Evolutionary conservation across 2,888 invertebrate species (phyloP), one percentile per base, ranked within the genome.

Genomic region (Euzetes globulus): DNA sequence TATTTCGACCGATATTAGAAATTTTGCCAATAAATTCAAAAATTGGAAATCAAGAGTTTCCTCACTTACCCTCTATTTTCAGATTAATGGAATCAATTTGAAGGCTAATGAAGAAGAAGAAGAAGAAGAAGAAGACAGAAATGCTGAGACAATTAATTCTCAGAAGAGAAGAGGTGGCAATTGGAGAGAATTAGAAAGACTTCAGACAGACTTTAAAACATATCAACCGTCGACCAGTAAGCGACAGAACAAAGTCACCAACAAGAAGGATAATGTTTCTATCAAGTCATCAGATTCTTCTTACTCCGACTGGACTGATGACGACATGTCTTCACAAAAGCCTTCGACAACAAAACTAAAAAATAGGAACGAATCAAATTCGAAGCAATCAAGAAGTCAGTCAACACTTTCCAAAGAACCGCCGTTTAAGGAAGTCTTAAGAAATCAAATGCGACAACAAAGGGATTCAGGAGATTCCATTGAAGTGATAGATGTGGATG

Each of bases 31-130:
- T 11, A 41, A 45, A 1, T 68, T 25, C 17, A 70, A 19, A 3
- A 47, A 70, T 41, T 70, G 70, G 70, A 45, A 25, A 19, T 15
- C 25, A 70, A 70, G 47, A 22, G 13, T 70, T 1, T 47, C 70
- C 1, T 70, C 47, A 0, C 47, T 70, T 0, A 47, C 70, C 13
- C 45, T 47, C 1, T 70, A 47, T 27, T 70, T 70, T 70, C 70
- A 70, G 27, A 47, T 47, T 1, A 70, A 45, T 47, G 45, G 45
- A 19, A 70, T 70, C 22, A 70, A 70, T 25, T 25, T 25, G 11
- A 70, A 45, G 17, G 25, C 25, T 27, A 70, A 70, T 15, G 70
- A 70, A 41, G 70, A 19, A 13, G 27, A 70, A 25, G 15, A 25
- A 25, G 45, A 41, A 17, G 9, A 15, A 6, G 33, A 22, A 5